Percentiles rank a stretch among this genome's conserved stretches.
phyloP scores from a whole-genome alignment of 2,888 invertebrate species.

The Drosophila yooni region DNA sequence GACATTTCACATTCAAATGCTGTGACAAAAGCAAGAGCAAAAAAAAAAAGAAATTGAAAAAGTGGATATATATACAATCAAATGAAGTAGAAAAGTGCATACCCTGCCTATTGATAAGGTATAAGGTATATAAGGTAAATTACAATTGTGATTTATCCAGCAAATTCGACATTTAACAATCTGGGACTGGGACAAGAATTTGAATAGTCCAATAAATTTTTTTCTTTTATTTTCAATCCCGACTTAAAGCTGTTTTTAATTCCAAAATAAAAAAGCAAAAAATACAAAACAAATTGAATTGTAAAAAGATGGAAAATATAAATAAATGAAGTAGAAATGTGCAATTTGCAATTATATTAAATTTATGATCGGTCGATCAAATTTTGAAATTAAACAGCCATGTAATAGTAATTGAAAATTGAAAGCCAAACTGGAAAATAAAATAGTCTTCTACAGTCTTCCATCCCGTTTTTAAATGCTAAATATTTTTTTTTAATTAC shows the following conservation, averaged over 20 bases:
- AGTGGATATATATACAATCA: not conserved
- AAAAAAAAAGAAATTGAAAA: conserved; percentile 2
- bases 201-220: too few relatives aligned
- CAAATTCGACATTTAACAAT: not conserved
- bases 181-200: not conserved
- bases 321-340: too few relatives aligned
- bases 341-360: not conserved
- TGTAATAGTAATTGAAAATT: not conserved
- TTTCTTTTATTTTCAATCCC: too few relatives aligned
- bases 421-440: not conserved
- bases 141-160: not conserved
- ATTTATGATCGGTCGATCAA: not conserved
- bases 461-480: not conserved
- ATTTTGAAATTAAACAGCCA: not conserved
- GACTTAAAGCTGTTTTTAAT: too few relatives aligned
- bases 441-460: not conserved
- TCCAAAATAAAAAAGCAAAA: too few relatives aligned
- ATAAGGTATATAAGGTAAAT: not conserved
- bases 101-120: not conserved
- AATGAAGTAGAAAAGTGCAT: conserved; percentile 3
- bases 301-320: too few relatives aligned
- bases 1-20: conserved; percentile 82
- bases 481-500: not conserved
- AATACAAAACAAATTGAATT: too few relatives aligned
- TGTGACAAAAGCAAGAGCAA: conserved; percentile 49